Percentiles rank a stretch among this genome's conserved stretches.
Conservation (phyloP, 2,797 vertebrate species). For the Helarctos malayanus region DNA sequence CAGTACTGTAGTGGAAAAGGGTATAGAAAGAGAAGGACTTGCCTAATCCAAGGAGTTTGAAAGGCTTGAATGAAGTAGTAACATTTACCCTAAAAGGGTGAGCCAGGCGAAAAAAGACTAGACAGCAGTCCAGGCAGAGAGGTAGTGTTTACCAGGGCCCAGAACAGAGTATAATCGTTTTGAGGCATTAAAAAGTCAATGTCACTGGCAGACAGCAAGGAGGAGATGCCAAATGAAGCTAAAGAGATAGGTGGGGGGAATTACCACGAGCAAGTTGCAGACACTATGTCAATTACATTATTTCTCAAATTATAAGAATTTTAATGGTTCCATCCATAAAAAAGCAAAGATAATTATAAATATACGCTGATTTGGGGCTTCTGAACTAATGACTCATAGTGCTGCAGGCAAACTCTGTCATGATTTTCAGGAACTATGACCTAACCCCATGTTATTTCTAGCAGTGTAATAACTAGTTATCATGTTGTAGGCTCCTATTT, state of each 20-base stretch:
- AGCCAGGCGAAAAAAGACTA: not conserved
- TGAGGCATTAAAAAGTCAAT: not conserved
- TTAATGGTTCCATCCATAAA: not conserved
- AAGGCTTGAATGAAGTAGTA: not conserved
- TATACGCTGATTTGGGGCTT: not conserved
- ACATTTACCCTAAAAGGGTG: not conserved
- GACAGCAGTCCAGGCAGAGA: not conserved
- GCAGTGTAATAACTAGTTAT: slow-evolving; percentile 21
- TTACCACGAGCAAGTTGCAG: not conserved
- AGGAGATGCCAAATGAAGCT: not conserved
- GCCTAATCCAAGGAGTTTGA: slow-evolving; percentile 3
- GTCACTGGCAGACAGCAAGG: not conserved
- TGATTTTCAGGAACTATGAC: not conserved
- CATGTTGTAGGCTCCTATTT: not conserved
- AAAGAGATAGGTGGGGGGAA: not conserved
- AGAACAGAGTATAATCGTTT: not conserved
- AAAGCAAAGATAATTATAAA: not conserved
- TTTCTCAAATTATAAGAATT: slow-evolving; percentile 22
- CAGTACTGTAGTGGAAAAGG: not conserved
- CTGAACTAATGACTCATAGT: not conserved
- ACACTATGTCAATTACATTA: not conserved
- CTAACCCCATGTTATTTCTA: not conserved
- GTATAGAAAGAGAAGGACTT: not conserved
- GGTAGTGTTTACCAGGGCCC: not conserved
- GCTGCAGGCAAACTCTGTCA: not conserved